phyloP scores from a whole-genome alignment of 2,888 invertebrate species.

The Torymus auratus region DNA sequence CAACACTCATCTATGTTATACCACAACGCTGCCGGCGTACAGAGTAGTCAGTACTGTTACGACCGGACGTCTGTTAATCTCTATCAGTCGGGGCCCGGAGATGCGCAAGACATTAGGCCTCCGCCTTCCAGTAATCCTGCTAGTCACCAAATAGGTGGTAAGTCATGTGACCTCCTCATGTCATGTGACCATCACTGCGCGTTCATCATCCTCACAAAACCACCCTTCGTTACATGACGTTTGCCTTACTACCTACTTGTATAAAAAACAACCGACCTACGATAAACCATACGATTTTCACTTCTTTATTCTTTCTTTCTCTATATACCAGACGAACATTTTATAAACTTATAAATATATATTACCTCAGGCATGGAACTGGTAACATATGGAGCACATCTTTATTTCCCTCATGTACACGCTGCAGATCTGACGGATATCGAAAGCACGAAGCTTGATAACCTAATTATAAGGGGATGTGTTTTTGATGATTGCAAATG shows the following conservation, averaged over 20 bases:
- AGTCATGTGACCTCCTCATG: conserved; percentile 77
- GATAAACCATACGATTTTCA: background rate
- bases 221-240: conserved; percentile 33
- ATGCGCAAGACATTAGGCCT: conserved; percentile 74
- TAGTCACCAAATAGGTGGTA: conserved; percentile 78
- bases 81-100: conserved; percentile 74
- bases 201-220: conserved; percentile 45
- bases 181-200: conserved; percentile 75
- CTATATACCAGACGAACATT: conserved; percentile 19
- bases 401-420: conserved; percentile 34
- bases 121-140: conserved; percentile 74
- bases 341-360: conserved; percentile 24
- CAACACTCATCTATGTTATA: conserved; percentile 76
- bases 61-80: conserved; percentile 78
- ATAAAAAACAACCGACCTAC: conserved; percentile 34
- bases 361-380: conserved; percentile 48
- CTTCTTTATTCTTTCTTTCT: conserved; percentile 12
- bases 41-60: conserved; percentile 80
- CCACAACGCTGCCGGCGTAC: conserved; percentile 78
- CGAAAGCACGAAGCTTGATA: conserved; percentile 49
- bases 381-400: conserved; percentile 45
- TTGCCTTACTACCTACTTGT: conserved; percentile 29
- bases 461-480: conserved; percentile 16
- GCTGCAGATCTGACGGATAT: conserved; percentile 26
- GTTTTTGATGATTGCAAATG: conserved; percentile 17